Percentiles rank a stretch among this genome's conserved stretches.
Conservation (phyloP, 2,113 vertebrate species). For the Thunnus maccoyii region DNA sequence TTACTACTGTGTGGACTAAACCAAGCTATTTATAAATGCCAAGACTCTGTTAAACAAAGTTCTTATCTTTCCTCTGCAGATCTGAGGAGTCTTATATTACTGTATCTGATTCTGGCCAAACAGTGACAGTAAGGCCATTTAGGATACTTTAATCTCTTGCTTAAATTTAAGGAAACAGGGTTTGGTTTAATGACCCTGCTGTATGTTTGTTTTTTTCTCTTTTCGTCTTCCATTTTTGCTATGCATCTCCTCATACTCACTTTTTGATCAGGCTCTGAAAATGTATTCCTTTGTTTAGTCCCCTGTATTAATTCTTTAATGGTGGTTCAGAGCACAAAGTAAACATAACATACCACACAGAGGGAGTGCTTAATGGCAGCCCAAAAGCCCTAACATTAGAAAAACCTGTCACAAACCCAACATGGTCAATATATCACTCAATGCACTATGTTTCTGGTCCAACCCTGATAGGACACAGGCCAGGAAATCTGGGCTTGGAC, state of each 20-base stretch:
- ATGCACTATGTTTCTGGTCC: constrained; percentile 53
- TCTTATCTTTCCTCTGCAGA: constrained; percentile 55
- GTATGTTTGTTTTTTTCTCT: not conserved
- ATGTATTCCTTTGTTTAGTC: not conserved
- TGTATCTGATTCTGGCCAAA: constrained; percentile 32
- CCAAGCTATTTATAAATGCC: constrained; percentile 54
- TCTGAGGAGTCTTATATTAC: constrained; percentile 34
- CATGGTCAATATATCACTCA: constrained; percentile 65
- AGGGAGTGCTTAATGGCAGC: constrained; percentile 27
- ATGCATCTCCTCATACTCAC: not conserved
- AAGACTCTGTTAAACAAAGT: constrained; percentile 29
- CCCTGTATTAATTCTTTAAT: constrained; percentile 2
- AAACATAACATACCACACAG: constrained; percentile 27
- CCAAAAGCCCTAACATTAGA: constrained; percentile 23
- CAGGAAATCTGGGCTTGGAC: constrained; percentile 55
- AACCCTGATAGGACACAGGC: constrained; percentile 52
- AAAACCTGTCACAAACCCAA: constrained; percentile 67
- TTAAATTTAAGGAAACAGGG: not conserved
- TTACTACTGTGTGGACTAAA: constrained; percentile 45
- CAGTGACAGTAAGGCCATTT: constrained; percentile 3
- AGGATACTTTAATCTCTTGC: not conserved
- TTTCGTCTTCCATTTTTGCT: not conserved
- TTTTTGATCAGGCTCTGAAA: not conserved
- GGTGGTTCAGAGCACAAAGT: constrained; percentile 14
- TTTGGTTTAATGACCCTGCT: not conserved